Percentiles rank a stretch among this genome's conserved stretches.
phyloP scores from a whole-genome alignment of 1,140 invertebrate species.

The Hydropsyche tenuis region DNA sequence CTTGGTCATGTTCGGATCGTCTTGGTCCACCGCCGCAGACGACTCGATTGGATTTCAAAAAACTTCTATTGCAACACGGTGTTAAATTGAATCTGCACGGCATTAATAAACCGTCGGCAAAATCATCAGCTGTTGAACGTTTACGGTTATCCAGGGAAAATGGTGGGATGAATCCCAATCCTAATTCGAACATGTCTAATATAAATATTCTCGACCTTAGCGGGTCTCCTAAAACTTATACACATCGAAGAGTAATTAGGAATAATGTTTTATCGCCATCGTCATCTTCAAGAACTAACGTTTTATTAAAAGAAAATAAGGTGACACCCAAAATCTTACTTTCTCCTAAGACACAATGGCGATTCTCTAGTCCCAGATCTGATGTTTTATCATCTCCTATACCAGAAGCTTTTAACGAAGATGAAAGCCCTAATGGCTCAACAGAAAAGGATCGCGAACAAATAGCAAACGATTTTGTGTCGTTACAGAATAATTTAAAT shows the following conservation, averaged over 20 bases:
- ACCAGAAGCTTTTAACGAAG: slow-evolving; percentile 79
- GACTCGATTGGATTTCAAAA: slow-evolving; percentile 81
- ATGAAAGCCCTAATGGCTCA: slow-evolving; percentile 67
- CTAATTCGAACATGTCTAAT: slow-evolving; percentile 55
- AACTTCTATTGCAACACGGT: slow-evolving; percentile 75
- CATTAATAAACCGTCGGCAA: slow-evolving; percentile 64
- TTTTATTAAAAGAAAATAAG: slow-evolving; percentile 63
- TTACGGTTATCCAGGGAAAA: slow-evolving; percentile 74
- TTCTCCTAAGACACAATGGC: slow-evolving; percentile 73
- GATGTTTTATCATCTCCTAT: slow-evolving; percentile 86
- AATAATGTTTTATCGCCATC: slow-evolving; percentile 62
- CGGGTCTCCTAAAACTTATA: slow-evolving; percentile 70
- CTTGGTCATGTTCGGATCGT: slow-evolving; percentile 65
- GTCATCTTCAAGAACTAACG: slow-evolving; percentile 60
- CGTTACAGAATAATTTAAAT: slow-evolving; percentile 15
- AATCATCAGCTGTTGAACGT: slow-evolving; percentile 83
- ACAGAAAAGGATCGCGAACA: slow-evolving; percentile 56
- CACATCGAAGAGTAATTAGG: slow-evolving; percentile 65
- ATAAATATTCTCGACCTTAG: slow-evolving; percentile 70
- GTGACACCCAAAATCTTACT: slow-evolving; percentile 70
- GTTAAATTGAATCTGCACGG: slow-evolving; percentile 64
- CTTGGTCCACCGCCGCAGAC: slow-evolving; percentile 69
- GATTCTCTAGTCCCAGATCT: slow-evolving; percentile 74
- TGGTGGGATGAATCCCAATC: slow-evolving; percentile 54
- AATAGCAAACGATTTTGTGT: slow-evolving; percentile 37